Conservation (phyloP, 2,888 invertebrate species). For the Melitaea athalia region DNA sequence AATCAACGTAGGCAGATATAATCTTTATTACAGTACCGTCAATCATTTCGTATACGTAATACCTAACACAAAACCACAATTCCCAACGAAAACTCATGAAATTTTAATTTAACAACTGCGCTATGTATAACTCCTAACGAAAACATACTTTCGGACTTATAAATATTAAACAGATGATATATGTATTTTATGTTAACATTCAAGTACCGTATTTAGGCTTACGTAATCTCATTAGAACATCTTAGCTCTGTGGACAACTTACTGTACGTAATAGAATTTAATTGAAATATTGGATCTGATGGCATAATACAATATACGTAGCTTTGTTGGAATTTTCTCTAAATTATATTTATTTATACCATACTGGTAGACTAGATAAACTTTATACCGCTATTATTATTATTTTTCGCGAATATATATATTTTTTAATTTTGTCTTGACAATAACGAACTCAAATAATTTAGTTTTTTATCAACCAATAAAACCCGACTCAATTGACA, state of each 20-base stretch:
- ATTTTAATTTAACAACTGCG: neutral
- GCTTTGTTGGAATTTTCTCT: no score
- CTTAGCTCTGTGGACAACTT: neutral
- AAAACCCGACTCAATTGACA: no score
- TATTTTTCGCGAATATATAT: no score
- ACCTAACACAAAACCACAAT: neutral
- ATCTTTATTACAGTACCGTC: neutral
- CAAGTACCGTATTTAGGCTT: constrained; percentile 12
- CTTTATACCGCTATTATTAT: no score
- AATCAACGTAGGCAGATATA: neutral
- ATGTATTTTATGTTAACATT: constrained; percentile 5
- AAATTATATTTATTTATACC: no score
- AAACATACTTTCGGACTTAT: constrained; percentile 1
- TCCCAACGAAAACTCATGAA: neutral
- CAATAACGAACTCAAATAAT: no score
- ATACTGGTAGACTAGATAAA: no score
- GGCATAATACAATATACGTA: constrained; percentile 8
- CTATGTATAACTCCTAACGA: neutral
- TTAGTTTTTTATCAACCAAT: no score
- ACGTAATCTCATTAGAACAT: constrained; percentile 27
- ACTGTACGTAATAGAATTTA: neutral
- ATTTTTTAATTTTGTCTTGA: no score
- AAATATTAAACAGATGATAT: neutral
- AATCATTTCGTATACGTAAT: neutral
- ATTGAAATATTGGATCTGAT: constrained; percentile 14